Conservation (phyloP, 2,888 invertebrate species). For the Tortrix viridana region DNA sequence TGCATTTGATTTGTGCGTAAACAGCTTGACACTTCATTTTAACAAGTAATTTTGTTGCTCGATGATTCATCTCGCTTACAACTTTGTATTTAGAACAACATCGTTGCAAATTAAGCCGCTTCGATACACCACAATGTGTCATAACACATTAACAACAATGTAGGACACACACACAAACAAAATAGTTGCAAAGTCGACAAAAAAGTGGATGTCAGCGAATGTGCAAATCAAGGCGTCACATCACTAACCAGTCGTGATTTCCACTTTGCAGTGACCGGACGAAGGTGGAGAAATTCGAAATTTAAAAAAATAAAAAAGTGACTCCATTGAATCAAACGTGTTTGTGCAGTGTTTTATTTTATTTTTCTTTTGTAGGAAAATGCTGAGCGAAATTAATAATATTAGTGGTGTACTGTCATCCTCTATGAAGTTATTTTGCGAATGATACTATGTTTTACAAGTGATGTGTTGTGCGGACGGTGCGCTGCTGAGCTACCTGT, state of each 20-base stretch:
- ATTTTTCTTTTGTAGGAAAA: constrained; percentile 83
- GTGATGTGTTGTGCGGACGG: constrained; percentile 79
- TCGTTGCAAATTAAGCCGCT: constrained; percentile 52
- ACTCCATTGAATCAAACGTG: constrained; percentile 50
- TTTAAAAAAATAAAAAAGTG: constrained; percentile 55
- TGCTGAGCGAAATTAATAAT: constrained; percentile 82
- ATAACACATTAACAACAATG: constrained; percentile 56
- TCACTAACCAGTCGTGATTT: constrained; percentile 81
- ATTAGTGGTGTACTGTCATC: constrained; percentile 82
- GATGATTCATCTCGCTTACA: constrained; percentile 1
- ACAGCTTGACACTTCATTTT: too few relatives aligned
- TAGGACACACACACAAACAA: constrained; percentile 55
- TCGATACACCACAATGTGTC: constrained; percentile 40
- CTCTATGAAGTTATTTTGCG: constrained; percentile 82
- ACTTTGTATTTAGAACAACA: constrained; percentile 31
- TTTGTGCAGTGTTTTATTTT: constrained; percentile 73
- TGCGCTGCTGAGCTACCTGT: constrained; percentile 59
- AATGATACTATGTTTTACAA: constrained; percentile 80
- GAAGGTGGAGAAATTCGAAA: constrained; percentile 79
- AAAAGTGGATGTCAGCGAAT: constrained; percentile 64
- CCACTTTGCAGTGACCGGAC: constrained; percentile 83
- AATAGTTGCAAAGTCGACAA: constrained; percentile 64
- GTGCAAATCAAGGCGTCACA: constrained; percentile 53
- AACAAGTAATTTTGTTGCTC: background rate
- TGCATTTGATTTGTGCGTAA: too few relatives aligned